A percentile compares a stretch with the other conserved stretches of the same genome.
These are phyloP conservation scores for Heliconius charithonia DNA, from an alignment of 2,888 invertebrate genomes.

Conservation along the genomic window DNA sequence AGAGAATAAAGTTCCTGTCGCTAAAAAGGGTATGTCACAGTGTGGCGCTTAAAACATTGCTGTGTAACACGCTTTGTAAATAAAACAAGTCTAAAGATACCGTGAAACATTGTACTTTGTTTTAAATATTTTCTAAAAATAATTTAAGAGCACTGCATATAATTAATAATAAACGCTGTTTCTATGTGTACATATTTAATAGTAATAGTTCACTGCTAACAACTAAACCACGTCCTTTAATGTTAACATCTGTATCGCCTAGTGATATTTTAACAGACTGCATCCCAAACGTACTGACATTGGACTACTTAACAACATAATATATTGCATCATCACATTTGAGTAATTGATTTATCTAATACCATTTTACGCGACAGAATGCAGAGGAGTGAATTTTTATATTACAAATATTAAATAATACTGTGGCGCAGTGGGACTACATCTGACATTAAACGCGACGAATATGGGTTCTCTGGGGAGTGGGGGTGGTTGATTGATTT, in stretches of 20 bases:
- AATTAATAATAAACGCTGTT: neutral
- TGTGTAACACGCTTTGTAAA: constrained; percentile 37
- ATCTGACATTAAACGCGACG: neutral
- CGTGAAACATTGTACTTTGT: neutral
- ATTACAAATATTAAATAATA: neutral
- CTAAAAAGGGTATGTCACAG: constrained; percentile 75
- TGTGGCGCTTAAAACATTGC: constrained; percentile 48
- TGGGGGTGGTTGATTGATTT: neutral
- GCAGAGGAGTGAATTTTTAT: neutral
- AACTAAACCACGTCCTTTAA: constrained; percentile 1
- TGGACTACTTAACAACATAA: constrained; percentile 59
- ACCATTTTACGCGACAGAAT: neutral
- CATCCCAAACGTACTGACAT: constrained; percentile 62
- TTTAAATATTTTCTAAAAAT: neutral
- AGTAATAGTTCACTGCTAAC: constrained; percentile 6
- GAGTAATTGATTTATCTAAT: constrained; percentile 7
- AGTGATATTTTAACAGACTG: constrained; percentile 73
- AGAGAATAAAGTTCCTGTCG: constrained; percentile 70
- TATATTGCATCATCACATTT: neutral
- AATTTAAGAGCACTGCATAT: neutral
- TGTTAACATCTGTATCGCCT: constrained; percentile 50
- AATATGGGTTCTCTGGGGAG: neutral
- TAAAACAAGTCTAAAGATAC: neutral
- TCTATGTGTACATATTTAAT: neutral
- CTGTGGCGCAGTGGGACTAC: neutral